Percentiles rank a stretch among this genome's conserved stretches.
phyloP scores from a whole-genome alignment of 2,113 vertebrate genomes.

The Gambusia affinis region DNA sequence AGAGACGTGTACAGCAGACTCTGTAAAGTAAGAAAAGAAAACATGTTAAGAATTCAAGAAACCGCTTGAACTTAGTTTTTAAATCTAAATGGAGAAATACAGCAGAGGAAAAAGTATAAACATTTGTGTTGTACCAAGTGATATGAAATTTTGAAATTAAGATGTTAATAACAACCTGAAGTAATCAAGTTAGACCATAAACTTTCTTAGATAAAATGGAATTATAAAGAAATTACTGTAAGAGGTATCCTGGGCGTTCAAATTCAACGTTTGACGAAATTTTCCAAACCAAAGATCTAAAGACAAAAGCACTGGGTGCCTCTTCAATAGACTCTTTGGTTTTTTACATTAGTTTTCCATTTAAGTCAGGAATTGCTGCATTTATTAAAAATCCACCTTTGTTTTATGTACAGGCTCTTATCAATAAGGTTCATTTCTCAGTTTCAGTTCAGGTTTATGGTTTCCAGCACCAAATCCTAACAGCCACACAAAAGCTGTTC shows the following conservation, averaged over 20 bases:
- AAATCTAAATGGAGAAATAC: background rate
- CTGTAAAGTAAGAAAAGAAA: conserved; percentile 50
- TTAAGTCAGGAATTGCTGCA: too few relatives aligned
- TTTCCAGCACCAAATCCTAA: too few relatives aligned
- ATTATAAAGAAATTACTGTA: background rate
- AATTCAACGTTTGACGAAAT: background rate
- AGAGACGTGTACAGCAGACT: conserved; percentile 13
- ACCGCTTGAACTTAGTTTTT: background rate
- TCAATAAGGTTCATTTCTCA: too few relatives aligned
- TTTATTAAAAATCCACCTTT: too few relatives aligned
- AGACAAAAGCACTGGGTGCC: too few relatives aligned
- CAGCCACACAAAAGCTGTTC: too few relatives aligned
- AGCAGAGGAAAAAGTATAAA: background rate
- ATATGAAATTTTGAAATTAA: background rate
- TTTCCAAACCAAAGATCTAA: background rate
- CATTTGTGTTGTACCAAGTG: background rate
- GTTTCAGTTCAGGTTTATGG: too few relatives aligned
- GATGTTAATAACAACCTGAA: background rate
- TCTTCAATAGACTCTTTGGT: too few relatives aligned
- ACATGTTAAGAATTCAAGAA: conserved; percentile 1
- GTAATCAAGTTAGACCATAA: background rate
- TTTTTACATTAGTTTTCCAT: too few relatives aligned
- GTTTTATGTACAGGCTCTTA: too few relatives aligned
- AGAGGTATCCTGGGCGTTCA: background rate
- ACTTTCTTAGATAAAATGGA: background rate